Evolutionary conservation across 2,888 invertebrate genomes (phyloP).

Genomic region (Polyommatus icarus): DNA sequence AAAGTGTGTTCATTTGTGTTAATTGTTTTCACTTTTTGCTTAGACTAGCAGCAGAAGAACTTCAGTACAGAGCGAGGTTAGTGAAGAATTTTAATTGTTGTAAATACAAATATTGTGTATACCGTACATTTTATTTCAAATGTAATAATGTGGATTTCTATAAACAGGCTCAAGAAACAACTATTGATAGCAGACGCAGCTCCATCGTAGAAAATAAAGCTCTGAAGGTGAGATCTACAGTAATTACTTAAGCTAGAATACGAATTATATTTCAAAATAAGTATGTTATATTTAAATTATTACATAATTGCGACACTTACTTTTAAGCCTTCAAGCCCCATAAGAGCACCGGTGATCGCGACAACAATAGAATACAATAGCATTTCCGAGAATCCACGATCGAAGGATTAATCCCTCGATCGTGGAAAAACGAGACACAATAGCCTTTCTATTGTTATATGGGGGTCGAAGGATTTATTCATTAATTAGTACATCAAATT

Average conservation of each 20-base stretch:
- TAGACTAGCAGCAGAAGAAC: constrained; percentile 30
- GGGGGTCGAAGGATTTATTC: no score
- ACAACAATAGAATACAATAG: no score
- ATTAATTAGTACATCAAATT: not conserved
- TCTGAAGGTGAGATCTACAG: constrained; percentile 56
- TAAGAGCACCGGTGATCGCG: no score
- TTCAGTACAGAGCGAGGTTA: constrained; percentile 25
- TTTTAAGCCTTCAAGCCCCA: no score
- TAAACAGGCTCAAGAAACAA: constrained; percentile 58
- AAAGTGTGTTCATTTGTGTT: constrained; percentile 29
- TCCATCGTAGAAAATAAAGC: constrained; percentile 69
- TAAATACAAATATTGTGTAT: not conserved
- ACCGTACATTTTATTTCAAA: not conserved
- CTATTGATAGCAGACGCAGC: constrained; percentile 66
- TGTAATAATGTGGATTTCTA: not conserved
- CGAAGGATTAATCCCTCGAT: no score
- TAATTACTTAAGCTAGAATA: not conserved
- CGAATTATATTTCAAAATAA: no score
- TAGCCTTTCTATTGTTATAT: no score
- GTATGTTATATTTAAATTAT: no score
- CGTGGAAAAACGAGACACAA: no score
- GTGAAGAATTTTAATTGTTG: not conserved
- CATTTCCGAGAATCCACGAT: no score
- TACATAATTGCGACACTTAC: no score
- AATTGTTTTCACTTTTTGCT: constrained; percentile 29